These are phyloP conservation scores for Tapirus indicus DNA, from an alignment of 2,797 vertebrate species.

Conservation along the genomic window DNA sequence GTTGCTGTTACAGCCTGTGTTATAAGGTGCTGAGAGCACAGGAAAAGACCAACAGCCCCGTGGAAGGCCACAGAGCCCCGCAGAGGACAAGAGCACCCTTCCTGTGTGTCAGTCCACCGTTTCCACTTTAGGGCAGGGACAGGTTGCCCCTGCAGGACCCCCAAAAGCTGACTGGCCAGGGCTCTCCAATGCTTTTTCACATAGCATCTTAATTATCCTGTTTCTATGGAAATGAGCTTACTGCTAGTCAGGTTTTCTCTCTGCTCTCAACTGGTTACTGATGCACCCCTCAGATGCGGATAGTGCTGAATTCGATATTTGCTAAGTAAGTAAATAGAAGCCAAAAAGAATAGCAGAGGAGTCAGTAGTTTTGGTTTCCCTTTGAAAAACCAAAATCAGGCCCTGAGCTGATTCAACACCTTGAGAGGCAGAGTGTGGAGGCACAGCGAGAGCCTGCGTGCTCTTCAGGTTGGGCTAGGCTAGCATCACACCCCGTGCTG, in stretches of 20 bases:
- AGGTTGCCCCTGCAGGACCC: not conserved
- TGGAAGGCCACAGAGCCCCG: not conserved
- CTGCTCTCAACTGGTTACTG: constrained; percentile 32
- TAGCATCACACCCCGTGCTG: not conserved
- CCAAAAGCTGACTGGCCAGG: not conserved
- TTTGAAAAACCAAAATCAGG: not conserved
- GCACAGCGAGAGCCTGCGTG: rapidly evolving
- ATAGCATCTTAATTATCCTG: not conserved
- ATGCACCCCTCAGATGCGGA: constrained; percentile 47
- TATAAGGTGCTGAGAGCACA: not conserved
- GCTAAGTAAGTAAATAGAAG: constrained; percentile 33
- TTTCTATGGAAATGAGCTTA: constrained; percentile 70
- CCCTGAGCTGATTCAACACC: not conserved
- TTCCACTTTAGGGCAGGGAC: not conserved
- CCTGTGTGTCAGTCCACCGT: not conserved
- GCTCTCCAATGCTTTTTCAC: not conserved
- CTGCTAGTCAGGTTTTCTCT: constrained; percentile 63
- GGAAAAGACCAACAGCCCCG: not conserved
- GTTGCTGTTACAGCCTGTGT: not conserved
- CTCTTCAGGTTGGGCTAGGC: rapidly evolving
- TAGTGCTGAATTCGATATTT: constrained; percentile 38
- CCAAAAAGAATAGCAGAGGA: not conserved
- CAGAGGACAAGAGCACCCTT: not conserved
- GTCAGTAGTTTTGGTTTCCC: not conserved
- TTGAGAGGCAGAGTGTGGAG: not conserved